A percentile compares a stretch with the other conserved stretches of the same genome.
Conservation (phyloP, 2,797 vertebrate species). For the Pseudopleuronectes americanus region DNA sequence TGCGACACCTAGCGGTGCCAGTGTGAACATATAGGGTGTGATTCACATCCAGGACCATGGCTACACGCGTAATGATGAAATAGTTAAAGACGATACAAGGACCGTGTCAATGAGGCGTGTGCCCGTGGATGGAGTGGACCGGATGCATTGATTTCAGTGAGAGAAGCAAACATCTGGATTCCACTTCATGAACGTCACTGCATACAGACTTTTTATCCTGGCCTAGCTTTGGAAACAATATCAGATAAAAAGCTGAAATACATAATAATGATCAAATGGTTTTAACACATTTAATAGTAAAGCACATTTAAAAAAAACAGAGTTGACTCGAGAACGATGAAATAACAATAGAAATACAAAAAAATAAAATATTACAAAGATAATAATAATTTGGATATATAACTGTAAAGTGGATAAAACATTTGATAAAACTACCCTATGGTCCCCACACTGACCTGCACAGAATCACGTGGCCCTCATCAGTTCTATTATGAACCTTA, state of each 20-base stretch:
- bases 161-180: too few relatives aligned
- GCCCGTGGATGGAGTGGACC: not conserved
- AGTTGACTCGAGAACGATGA: not conserved
- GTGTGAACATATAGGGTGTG: not conserved
- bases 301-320: not conserved
- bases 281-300: not conserved
- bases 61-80: not conserved
- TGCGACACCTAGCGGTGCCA: slow-evolving; percentile 77
- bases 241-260: not conserved
- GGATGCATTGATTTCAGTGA: too few relatives aligned
- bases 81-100: not conserved
- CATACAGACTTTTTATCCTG: not conserved
- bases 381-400: too few relatives aligned
- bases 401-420: too few relatives aligned
- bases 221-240: not conserved
- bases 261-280: too few relatives aligned
- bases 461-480: not conserved
- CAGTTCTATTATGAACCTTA: too few relatives aligned
- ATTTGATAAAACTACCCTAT: too few relatives aligned
- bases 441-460: not conserved
- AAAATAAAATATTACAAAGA: too few relatives aligned
- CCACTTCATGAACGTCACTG: too few relatives aligned
- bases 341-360: too few relatives aligned
- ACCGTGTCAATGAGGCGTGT: not conserved
- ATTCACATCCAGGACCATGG: not conserved